Evolutionary conservation across 2,888 invertebrate species (phyloP).

Genomic region (Pteria penguin): DNA sequence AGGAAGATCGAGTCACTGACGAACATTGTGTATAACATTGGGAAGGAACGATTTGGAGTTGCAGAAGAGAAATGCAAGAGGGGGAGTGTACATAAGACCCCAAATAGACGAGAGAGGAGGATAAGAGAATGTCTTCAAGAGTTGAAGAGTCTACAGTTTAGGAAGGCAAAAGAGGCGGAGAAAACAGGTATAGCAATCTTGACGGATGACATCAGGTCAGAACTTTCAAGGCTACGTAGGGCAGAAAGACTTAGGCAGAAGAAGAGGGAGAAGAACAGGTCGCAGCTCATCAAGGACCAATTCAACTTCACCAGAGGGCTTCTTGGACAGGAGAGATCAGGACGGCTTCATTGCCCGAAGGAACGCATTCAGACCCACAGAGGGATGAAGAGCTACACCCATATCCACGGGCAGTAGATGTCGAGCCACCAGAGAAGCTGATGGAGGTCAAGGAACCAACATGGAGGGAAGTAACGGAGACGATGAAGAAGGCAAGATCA

Average conservation of each 20-base stretch:
- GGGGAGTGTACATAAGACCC: not conserved
- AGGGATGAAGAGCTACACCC: constrained; percentile 28
- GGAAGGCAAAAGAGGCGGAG: constrained; percentile 4
- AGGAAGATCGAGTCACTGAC: not conserved
- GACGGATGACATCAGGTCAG: constrained; percentile 27
- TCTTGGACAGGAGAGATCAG: constrained; percentile 26
- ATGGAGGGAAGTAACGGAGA: constrained; percentile 24
- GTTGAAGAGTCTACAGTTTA: constrained; percentile 15
- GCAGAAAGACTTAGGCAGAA: constrained; percentile 3
- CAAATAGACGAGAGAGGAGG: constrained; percentile 11
- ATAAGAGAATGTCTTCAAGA: constrained; percentile 16
- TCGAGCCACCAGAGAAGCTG: constrained; percentile 14
- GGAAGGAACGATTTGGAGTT: not conserved
- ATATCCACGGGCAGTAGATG: constrained; percentile 7
- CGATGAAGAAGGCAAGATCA: constrained; percentile 28
- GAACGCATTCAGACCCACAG: too few species aligned
- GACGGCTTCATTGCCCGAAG: constrained; percentile 17
- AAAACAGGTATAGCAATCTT: constrained; percentile 10
- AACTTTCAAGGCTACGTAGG: constrained; percentile 9
- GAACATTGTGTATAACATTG: not conserved
- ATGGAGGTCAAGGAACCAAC: constrained; percentile 16
- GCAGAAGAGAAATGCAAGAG: not conserved
- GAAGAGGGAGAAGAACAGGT: not conserved
- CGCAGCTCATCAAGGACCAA: constrained; percentile 18
- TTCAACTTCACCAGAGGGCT: constrained; percentile 29